A percentile compares a stretch with the other conserved stretches of the same genome.
Conservation (phyloP, 2,888 invertebrate species). For the Aleiodes alternator region DNA sequence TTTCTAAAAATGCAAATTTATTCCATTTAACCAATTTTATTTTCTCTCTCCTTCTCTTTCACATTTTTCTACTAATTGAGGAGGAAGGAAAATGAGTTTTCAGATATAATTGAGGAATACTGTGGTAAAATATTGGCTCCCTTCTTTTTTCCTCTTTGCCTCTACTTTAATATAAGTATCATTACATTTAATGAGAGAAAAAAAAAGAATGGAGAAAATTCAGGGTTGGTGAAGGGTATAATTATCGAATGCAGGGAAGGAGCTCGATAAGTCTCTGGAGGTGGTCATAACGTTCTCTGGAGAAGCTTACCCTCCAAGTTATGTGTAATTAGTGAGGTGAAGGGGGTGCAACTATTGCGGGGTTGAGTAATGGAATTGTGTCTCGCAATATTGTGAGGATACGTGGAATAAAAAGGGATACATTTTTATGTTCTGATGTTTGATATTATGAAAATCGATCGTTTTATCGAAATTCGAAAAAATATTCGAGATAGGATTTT, state of each 20-base stretch:
- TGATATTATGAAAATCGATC: not conserved
- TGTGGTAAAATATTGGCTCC: slow-evolving; percentile 11
- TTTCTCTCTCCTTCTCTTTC: too few relatives aligned
- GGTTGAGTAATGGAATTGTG: slow-evolving; percentile 42
- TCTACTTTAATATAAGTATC: slow-evolving; percentile 8
- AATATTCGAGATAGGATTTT: too few relatives aligned
- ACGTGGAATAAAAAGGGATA: too few relatives aligned
- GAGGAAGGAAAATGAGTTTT: not conserved
- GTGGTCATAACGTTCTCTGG: slow-evolving; percentile 50
- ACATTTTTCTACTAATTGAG: not conserved
- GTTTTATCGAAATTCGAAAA: not conserved
- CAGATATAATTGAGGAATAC: slow-evolving; percentile 19
- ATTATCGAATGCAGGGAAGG: slow-evolving; percentile 54
- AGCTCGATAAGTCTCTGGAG: slow-evolving; percentile 52
- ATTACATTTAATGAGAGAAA: slow-evolving; percentile 39
- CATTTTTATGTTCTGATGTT: too few relatives aligned
- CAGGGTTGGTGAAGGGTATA: slow-evolving; percentile 52
- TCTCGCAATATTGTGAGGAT: slow-evolving; percentile 6
- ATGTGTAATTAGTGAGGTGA: slow-evolving; percentile 25
- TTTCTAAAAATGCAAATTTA: slow-evolving; percentile 31
- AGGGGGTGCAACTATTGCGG: slow-evolving; percentile 27
- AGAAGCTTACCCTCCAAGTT: slow-evolving; percentile 37
- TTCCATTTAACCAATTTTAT: slow-evolving; percentile 17
- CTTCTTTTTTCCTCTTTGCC: not conserved
- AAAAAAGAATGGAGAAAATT: slow-evolving; percentile 45